Conservation (phyloP, 1,140 invertebrate species). For the Drosophila pseudoobscura region DNA sequence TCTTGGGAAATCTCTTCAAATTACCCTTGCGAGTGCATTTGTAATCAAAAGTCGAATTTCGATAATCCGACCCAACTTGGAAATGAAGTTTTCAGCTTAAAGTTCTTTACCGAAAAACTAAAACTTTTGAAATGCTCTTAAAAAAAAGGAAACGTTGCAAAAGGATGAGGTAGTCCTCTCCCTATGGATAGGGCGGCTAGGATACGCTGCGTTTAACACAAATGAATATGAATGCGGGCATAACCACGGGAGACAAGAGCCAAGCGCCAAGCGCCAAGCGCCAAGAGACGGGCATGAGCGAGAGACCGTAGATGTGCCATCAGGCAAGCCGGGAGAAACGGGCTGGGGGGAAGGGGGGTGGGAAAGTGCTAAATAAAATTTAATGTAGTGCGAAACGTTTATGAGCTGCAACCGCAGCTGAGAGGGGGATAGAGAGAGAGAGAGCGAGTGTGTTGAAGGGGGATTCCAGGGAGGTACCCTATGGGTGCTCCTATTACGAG, state of each 20-base stretch:
- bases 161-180: neutral
- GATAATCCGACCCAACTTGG: conserved; percentile 48
- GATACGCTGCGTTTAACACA: conserved; percentile 77
- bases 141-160: conserved; percentile 26
- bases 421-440: conserved; percentile 16
- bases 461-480: neutral
- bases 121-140: conserved; percentile 60
- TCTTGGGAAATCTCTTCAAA: too few relatives aligned
- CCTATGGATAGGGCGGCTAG: conserved; percentile 5
- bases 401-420: conserved; percentile 78
- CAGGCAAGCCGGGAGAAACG: neutral
- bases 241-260: conserved; percentile 12
- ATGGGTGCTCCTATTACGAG: conserved; percentile 4
- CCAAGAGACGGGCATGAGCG: neutral
- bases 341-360: conserved; percentile 1
- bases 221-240: conserved; percentile 77
- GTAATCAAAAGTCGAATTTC: conserved; percentile 71
- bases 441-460: neutral
- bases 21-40: conserved; percentile 37
- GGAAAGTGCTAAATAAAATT: conserved; percentile 75
- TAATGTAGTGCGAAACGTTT: conserved; percentile 81
- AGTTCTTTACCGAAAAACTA: conserved; percentile 53
- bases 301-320: too few relatives aligned
- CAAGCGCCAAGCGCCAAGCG: neutral
- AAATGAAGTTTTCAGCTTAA: conserved; percentile 50